Conservation (phyloP, 2,113 vertebrate genomes). For the Petroica traversi region DNA sequence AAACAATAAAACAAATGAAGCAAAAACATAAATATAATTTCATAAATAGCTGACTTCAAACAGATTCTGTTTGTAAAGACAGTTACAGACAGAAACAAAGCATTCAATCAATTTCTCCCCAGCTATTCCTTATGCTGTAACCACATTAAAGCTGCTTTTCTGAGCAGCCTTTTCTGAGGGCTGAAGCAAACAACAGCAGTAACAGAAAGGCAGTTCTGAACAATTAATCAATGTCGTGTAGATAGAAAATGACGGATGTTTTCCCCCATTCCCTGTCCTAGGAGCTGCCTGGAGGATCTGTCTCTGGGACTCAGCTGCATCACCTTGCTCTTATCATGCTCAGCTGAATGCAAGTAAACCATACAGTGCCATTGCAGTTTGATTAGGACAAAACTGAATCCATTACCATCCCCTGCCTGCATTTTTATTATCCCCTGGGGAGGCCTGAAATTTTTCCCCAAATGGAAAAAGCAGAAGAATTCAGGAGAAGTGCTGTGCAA, state of each 20-base stretch:
- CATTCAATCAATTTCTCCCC: background rate
- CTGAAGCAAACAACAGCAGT: slow-evolving; percentile 29
- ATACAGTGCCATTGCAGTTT: slow-evolving; percentile 6
- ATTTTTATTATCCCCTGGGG: slow-evolving; percentile 25
- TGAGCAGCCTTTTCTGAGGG: background rate
- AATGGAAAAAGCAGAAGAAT: background rate
- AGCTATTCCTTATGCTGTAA: background rate
- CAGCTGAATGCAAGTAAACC: slow-evolving; percentile 38
- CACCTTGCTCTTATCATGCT: slow-evolving; percentile 60
- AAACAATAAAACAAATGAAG: background rate
- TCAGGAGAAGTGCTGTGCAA: background rate
- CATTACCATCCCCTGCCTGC: slow-evolving; percentile 10
- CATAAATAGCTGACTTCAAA: background rate
- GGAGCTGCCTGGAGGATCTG: slow-evolving; percentile 32
- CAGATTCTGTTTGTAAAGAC: background rate
- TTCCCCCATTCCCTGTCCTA: slow-evolving; percentile 5
- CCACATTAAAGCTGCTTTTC: slow-evolving; percentile 22
- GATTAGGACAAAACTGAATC: slow-evolving; percentile 69
- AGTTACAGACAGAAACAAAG: background rate
- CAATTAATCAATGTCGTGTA: slow-evolving; percentile 81
- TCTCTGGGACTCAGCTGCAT: slow-evolving; percentile 46
- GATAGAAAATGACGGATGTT: slow-evolving; percentile 73
- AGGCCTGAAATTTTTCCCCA: slow-evolving; percentile 16
- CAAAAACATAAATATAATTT: background rate
- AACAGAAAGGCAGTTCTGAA: slow-evolving; percentile 35